phyloP scores from a whole-genome alignment of 2,797 vertebrate genomes.

The Tauraco hartlaubi region DNA sequence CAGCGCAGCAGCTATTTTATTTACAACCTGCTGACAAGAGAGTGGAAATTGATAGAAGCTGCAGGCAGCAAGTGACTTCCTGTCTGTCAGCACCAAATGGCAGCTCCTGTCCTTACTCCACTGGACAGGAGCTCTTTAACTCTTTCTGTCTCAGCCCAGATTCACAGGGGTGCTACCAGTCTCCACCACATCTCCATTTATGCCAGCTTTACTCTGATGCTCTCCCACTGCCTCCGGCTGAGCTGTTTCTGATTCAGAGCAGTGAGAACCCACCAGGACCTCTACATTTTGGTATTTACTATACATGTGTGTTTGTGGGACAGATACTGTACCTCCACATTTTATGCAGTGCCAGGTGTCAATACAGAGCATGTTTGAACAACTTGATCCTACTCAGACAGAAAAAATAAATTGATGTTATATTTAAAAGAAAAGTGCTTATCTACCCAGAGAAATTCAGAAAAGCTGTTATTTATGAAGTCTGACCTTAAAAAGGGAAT shows the following conservation, averaged over 20 bases:
- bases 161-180: not conserved
- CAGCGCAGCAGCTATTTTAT: slow-evolving; percentile 30
- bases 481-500: not conserved
- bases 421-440: not conserved
- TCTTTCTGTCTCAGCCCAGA: not conserved
- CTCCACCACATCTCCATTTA: rapidly evolving
- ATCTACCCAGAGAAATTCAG: not conserved
- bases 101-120: not conserved
- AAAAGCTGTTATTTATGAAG: not conserved
- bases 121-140: slow-evolving; percentile 15
- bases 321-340: not conserved
- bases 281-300: not conserved
- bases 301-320: not conserved
- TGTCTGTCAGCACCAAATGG: slow-evolving; percentile 56
- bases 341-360: not conserved
- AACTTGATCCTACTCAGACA: not conserved
- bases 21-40: slow-evolving; percentile 63
- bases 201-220: rapidly evolving
- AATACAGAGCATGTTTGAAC: not conserved
- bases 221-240: not conserved
- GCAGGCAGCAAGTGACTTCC: slow-evolving; percentile 46
- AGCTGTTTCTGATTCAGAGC: not conserved
- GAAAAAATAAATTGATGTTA: not conserved
- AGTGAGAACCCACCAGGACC: not conserved
- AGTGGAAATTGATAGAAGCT: slow-evolving; percentile 66